A percentile compares a stretch with the other conserved stretches of the same genome.
Conservation (phyloP, 2,113 vertebrate species). For the Eclectus roratus region DNA sequence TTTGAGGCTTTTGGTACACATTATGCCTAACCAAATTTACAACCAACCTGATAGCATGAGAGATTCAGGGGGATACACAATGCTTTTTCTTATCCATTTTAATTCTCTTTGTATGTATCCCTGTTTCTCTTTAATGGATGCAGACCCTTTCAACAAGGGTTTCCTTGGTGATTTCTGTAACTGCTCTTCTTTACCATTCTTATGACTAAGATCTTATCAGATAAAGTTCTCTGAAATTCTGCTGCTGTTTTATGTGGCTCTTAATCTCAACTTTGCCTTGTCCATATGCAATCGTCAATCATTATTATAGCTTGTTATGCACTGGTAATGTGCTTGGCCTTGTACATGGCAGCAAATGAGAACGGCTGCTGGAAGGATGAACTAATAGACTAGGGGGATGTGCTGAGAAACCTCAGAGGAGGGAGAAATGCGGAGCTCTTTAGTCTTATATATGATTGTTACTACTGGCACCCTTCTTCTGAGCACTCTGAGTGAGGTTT, state of each 20-base stretch:
- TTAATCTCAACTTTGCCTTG: slow-evolving; percentile 41
- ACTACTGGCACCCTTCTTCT: neutral
- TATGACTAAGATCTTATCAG: neutral
- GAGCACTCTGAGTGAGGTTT: neutral
- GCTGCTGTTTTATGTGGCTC: slow-evolving; percentile 26
- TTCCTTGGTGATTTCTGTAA: neutral
- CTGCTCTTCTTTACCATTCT: neutral
- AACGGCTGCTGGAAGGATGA: slow-evolving; percentile 38
- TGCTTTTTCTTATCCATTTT: neutral
- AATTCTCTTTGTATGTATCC: neutral
- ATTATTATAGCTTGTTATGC: slow-evolving; percentile 37
- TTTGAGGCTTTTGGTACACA: neutral
- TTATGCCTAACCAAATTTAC: neutral
- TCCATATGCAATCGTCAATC: slow-evolving; percentile 20
- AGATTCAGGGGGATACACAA: neutral
- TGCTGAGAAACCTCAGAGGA: neutral
- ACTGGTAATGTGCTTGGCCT: slow-evolving; percentile 39
- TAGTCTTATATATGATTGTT: neutral
- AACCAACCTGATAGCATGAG: neutral
- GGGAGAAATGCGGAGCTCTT: neutral
- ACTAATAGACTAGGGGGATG: neutral
- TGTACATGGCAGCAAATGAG: neutral
- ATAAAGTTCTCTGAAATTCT: slow-evolving; percentile 22
- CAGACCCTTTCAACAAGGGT: neutral
- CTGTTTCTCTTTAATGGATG: neutral